Percentiles rank a stretch among this genome's conserved stretches.
Conservation (phyloP, 2,113 vertebrate genomes). For the Pardalotus punctatus region DNA sequence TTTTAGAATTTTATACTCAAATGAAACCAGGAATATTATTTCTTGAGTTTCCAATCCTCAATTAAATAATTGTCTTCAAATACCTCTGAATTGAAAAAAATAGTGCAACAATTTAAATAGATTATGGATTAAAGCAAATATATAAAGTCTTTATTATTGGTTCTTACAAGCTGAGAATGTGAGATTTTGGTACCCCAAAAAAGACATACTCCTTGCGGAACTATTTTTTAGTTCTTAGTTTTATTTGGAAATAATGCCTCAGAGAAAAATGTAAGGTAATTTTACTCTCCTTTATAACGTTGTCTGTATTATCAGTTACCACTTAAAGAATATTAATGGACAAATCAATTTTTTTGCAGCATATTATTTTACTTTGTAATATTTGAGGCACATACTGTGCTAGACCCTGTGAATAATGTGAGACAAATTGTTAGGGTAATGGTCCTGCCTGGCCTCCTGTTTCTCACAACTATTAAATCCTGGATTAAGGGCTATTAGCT, state of each 20-base stretch:
- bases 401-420: background rate
- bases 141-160: background rate
- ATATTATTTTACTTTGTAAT: background rate
- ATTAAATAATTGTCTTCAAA: background rate
- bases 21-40: background rate
- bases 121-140: background rate
- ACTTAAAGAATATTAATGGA: background rate
- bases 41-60: background rate
- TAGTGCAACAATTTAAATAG: background rate
- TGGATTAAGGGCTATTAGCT: constrained; percentile 48
- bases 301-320: background rate
- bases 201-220: background rate
- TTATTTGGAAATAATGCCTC: background rate
- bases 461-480: constrained; percentile 40
- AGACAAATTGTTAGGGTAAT: background rate
- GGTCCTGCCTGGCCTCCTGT: background rate
- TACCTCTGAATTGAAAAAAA: background rate
- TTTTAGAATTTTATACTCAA: background rate
- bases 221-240: background rate
- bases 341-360: background rate
- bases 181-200: background rate
- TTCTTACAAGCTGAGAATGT: background rate
- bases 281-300: background rate
- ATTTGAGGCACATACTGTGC: background rate
- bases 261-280: background rate